Evolutionary conservation across 2,113 vertebrate species (phyloP).

Genomic region (Cepphus grylle): DNA sequence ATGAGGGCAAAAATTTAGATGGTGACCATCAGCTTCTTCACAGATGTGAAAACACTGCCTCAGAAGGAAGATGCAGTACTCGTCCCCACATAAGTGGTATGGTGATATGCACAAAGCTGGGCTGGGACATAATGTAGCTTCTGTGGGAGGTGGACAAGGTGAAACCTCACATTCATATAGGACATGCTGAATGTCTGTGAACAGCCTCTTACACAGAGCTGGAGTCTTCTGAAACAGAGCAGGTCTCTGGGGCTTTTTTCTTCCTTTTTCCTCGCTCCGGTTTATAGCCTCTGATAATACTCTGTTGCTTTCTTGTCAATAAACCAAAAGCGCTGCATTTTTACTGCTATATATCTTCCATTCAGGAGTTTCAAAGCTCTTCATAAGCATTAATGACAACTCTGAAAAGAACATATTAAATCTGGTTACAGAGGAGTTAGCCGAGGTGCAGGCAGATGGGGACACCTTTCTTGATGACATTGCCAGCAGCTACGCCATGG

Average conservation of each 20-base stretch:
- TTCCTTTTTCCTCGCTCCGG: neutral
- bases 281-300: neutral
- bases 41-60: neutral
- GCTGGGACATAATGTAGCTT: neutral
- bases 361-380: neutral
- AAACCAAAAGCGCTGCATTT: neutral
- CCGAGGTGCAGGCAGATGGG: neutral
- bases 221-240: neutral
- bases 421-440: neutral
- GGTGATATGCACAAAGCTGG: neutral
- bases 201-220: neutral
- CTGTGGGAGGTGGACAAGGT: neutral
- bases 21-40: neutral
- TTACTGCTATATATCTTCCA: neutral
- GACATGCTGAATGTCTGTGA: neutral
- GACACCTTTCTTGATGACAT: neutral
- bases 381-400: neutral
- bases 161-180: neutral
- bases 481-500: neutral
- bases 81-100: accelerated
- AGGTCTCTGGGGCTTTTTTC: neutral
- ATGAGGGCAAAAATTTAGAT: neutral
- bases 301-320: neutral
- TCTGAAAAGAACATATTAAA: neutral
- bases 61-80: accelerated